Conservation (phyloP, 2,113 vertebrate genomes). For the Laterallus jamaicensis region DNA sequence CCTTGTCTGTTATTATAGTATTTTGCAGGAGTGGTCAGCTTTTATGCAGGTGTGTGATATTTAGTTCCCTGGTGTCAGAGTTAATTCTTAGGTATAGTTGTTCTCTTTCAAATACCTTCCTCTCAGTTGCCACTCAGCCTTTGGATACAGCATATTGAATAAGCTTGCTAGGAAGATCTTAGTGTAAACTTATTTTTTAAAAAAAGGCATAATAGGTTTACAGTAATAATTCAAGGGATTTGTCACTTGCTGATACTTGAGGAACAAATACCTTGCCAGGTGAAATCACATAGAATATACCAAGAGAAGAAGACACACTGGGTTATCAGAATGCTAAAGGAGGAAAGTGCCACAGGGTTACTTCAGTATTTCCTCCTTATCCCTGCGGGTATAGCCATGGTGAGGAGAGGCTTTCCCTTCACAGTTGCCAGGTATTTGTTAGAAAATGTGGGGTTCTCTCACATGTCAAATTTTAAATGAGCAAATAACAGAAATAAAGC, state of each 20-base stretch:
- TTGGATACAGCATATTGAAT: background rate
- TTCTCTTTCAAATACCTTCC: background rate
- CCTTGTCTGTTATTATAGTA: background rate
- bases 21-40: background rate
- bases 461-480: background rate
- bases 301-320: background rate
- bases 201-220: background rate
- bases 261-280: background rate
- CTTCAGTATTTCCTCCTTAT: background rate
- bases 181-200: background rate
- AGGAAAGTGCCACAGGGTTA: background rate
- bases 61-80: background rate
- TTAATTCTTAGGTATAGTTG: background rate
- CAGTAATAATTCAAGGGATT: background rate
- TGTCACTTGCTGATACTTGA: background rate
- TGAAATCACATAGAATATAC: background rate
- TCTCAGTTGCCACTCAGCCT: background rate
- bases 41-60: background rate
- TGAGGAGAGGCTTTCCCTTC: background rate
- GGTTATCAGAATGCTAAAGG: background rate
- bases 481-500: background rate
- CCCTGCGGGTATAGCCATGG: background rate
- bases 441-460: background rate
- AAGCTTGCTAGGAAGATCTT: background rate
- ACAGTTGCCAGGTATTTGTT: background rate